Evolutionary conservation across 2,113 vertebrate genomes (phyloP), one percentile per base, ranked within the genome.

Genomic region (Ceratotherium simum): DNA sequence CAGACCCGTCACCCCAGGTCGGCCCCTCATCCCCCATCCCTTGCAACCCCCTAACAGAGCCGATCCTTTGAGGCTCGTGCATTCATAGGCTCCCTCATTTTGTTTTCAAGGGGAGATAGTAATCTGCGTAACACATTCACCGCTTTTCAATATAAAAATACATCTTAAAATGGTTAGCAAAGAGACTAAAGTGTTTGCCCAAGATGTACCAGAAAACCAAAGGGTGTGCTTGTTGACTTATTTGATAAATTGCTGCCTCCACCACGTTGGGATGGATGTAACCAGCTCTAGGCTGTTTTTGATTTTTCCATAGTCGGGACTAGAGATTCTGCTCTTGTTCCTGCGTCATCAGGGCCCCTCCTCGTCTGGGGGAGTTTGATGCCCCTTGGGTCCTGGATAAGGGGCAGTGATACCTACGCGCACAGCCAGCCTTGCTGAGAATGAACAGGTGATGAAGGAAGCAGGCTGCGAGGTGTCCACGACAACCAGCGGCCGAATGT

Each of bases 391-490:
- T 73, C 42, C 69, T 48, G 39, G 42, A 36, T 65, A 36, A 93
- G 25, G 92, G 58, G 70, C 80, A 16, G 6, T 39, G 84, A 93
- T 95, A 93, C 93, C 96, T 96, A 91, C 1, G 4, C 90, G 94
- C 16, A 4, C 58, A 96, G 76, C 65, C 91, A 93, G 81, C 27
- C 20, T 75, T 80, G 46, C 21, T n/a, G 76, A 85, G 76, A 96
- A 95, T 89, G 51, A 91, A 67, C 75, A 67, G 79, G 92, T 92
- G 86, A 97, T 75, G 79, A 79, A 75, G 78, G 93, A 95, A 62
- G 85, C 72, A 62, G 84, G 65, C 84, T 95, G 65, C 3, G n/a
- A 20, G n/a, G 93, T 98, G 16, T 86, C 97, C 96, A 95, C 97
- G 95, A 93, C 81, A 97, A 98, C 97, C 48, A 29, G 85, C 0